Evolutionary conservation across 2,797 vertebrate species (phyloP), one percentile per base, ranked within the genome.

Genomic region (Spea hammondii): DNA sequence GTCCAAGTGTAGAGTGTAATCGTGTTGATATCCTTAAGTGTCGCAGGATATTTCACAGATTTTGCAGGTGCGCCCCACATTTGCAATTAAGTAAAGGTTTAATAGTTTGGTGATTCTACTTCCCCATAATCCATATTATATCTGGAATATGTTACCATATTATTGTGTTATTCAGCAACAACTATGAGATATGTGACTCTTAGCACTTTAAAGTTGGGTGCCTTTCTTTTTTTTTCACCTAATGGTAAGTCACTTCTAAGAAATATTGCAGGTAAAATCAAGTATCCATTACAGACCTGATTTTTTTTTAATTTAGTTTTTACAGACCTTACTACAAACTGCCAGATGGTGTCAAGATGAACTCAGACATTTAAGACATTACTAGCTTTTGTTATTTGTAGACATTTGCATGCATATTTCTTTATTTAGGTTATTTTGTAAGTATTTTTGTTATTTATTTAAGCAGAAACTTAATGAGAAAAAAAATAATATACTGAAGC

Each of bases 1-100:
- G 71, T 82, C 74, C 70, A 69, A 64, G 70, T 74, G 70, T 48
- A 14, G 69, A 72, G 80, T 82, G 75, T 77, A 75, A 82, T 69
- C 65, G 47, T 65, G 32, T 73, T 73, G 81, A 83, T 74, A 85
- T 85, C 83, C 32, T 55, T 9, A 64, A 79, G 84, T 86, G 83
- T 83, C 74, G 76, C 64, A 75, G 85, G 86, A 87, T 82, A 84
- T 86, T 89, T 88, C 17, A 67, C 86, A 88, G 89, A 82, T 85
- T 87, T 84, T 85, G 82, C 87, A 90, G 88, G 89, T 90, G 87
- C 86, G 86, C 77, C 82, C 67, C 86, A 84, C 76, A 12, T 84
- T 86, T 85, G 84, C 86, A 91, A 85, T 89, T 87, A 89, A 86
- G 85, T 85, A 77, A 84, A 84, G 83, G 64, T 86, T 90, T 89